Evolutionary conservation across 2,113 vertebrate species (phyloP), one percentile per base, ranked within the genome.

Genomic region (Sapajus apella): DNA sequence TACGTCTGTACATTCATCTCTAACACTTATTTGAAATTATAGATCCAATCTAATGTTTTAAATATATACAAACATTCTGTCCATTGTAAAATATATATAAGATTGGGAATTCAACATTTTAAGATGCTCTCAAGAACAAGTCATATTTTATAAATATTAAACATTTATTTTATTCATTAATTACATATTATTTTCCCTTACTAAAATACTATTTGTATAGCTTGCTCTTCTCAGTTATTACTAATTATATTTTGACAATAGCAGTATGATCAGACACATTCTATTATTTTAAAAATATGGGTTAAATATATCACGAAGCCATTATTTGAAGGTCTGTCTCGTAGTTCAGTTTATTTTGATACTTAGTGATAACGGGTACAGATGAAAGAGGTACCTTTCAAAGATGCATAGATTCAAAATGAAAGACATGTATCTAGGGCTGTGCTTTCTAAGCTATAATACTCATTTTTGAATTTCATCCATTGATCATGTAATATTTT

Each of bases 221-320:
- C n/a, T 96, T 79, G 45, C 0, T 76, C 12, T 79, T 32, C 2
- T 35, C 87, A 56, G 18, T 70, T 73, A 85, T 50, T 47, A 73
- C 55, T 87, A 68, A 52, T 87, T 88, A 23, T 40, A 58, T 86
- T 91, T 95, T 81, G 37, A 16, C 43, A 82, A 93, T 20, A 96
- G 17, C 6, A 47, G 3, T 92, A 30, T 55, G 11, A 79, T 43
- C 37, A 84, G 23, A 35, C 20, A 21, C 17, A 13, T n/a, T 73
- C 17, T 20, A 20, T 70, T 93, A 66, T 86, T 95, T 92, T 52
- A 25, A 84, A 96, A 90, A 90, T 84, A 72, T 70, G 12, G 18
- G 5, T 92, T 95, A 73, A 80, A 64, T 68, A 77, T 77, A 58
- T 94, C 40, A 76, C 52, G 9, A 96, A 97, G 37, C 11, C 91